Base-by-base conservation (phyloP, 2,113 vertebrate genomes). In the Pao palembangensis region DNA sequence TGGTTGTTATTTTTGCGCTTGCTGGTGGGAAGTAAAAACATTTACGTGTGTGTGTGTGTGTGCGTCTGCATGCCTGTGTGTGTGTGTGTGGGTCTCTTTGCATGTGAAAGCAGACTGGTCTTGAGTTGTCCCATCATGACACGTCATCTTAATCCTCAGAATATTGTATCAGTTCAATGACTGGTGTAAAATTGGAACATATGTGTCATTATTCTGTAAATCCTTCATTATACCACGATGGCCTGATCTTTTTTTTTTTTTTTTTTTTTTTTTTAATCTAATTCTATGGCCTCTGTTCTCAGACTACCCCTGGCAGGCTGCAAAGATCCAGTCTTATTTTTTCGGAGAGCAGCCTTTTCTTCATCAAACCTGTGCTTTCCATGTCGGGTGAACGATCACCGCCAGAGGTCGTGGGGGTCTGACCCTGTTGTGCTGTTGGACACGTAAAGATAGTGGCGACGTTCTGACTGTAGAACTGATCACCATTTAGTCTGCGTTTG, bases 121-220 rank as follows among this genome's bases (percentile, higher is more conserved):
- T 78, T 64, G 64, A 81, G 64, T 73, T 38, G 2, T 65, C 67
- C 78, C 69, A 83, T 79, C 77, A 56, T 48, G 23, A 61, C 49
- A 71, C 66, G 75, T 80, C 69, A 73, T 81, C 69, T 68, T 84
- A 85, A 85, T 82, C 86, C 75, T 31, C 61, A 34, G 79, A 84
- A 82, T 80, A 80, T 80, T 72, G 68, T 68, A 51, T 48, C 53
- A 53, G 57, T 46, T 74, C 68, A 78, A 50, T 83, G 72, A 85
- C 61, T 74, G 80, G 70, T 66, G 69, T 74, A 70, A 75, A 81
- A 88, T 75, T 75, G 75, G 70, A 82, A 76, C 84, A 85, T 86
- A 83, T 86, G 84, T 80, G 76, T 79, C 75, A 79, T 82, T 84
- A 85, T 76, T 77, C 66, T 55, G 47, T 78, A 55, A 67, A 65